A percentile compares a stretch with the other conserved stretches of the same genome.
Conservation (phyloP, 2,113 vertebrate species). For the Egretta garzetta region DNA sequence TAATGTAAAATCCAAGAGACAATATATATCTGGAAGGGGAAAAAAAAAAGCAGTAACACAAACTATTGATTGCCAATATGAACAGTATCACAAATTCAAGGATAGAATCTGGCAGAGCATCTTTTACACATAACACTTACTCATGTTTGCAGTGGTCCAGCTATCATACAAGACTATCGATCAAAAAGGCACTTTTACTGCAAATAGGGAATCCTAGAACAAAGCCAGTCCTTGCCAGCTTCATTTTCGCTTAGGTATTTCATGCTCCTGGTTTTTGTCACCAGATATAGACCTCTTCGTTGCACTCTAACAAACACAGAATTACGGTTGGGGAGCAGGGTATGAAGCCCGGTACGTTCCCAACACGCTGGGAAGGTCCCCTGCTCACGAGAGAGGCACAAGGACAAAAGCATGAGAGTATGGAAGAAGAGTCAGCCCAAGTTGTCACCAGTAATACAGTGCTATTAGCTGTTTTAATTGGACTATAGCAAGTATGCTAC, state of each 20-base stretch:
- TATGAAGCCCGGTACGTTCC: fast-evolving
- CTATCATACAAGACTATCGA: too few species aligned
- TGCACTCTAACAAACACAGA: constrained; percentile 68
- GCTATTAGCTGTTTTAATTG: not conserved
- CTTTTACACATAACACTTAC: not conserved
- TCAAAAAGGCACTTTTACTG: not conserved
- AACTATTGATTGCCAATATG: not conserved
- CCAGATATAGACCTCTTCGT: constrained; percentile 69
- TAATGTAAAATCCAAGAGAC: not conserved
- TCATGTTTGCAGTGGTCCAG: too few species aligned
- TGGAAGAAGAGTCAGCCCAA: not conserved
- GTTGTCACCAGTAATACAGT: not conserved
- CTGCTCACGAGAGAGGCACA: not conserved
- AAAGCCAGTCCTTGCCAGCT: not conserved
- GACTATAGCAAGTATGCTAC: not conserved
- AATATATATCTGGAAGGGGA: not conserved
- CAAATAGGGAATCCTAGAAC: not conserved
- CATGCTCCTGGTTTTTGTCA: not conserved
- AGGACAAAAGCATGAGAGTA: not conserved
- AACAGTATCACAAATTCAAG: not conserved
- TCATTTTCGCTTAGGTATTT: not conserved
- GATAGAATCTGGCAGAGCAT: not conserved
- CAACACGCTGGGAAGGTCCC: not conserved
- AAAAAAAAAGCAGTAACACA: not conserved
- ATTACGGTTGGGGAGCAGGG: not conserved